Base-by-base conservation (phyloP, 2,797 vertebrate species). In the Danio tinwini region DNA sequence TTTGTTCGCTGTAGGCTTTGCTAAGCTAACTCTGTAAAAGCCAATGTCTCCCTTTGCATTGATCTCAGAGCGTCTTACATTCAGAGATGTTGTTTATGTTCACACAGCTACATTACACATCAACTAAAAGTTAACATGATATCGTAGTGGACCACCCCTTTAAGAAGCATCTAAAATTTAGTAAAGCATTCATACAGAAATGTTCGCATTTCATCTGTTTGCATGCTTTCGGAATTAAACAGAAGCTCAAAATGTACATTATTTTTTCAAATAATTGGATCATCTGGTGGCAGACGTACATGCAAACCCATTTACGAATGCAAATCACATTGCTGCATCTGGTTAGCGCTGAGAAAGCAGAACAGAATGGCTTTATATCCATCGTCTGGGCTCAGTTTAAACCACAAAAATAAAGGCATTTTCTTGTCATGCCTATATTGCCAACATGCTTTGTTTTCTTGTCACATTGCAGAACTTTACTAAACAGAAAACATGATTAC, bases 281-380 rank as follows among this genome's bases (percentile, higher is more conserved):
- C 9, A 14, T 65, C 6, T 12, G 39, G 17, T 67, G 37, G 47
- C 37, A 14, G 44, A 59, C 71, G 59, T 44, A 29, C 78, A 74
- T 70, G 53, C 45, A 63, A 42, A 74, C 42, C 63, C 8, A 56
- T 84, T 82, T 73, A 42, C 14, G 42, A 75, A 44, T 53, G 6
- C 5, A 42, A 29, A 75, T 75, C 37, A 53, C 12, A 10, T 19
- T 14, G 5, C 59, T 0, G 1, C 5, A 0, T 63, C 73, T 64
- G 59, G 16, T 75, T 53, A 75, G 39, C 8, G 12, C 3, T 16
- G n/a, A 63, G 37, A 19, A 4, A 75, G 19, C 7, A 21, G 12
- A 64, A 75, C 19, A 29, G 8, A 0, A 6, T 19, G 42, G 3
- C 19, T 59, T 47, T 73, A 37, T 59, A 13, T 70, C 40, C 14